phyloP scores from a whole-genome alignment of 2,888 invertebrate species.

The Acanthococcus lagerstroemiae region DNA sequence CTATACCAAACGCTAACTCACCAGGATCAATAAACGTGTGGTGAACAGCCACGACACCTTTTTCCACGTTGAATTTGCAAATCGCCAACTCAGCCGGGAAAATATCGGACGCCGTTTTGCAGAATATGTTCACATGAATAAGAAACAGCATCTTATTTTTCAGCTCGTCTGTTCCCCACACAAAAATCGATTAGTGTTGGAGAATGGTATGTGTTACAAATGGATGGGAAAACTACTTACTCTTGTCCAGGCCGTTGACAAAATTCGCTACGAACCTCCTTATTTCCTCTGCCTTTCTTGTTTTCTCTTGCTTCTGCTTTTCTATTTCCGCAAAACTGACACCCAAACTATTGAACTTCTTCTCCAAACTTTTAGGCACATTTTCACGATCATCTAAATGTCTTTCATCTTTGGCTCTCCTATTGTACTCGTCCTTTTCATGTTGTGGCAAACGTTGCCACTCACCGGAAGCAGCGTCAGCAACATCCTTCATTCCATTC shows the following conservation, averaged over 20 bases:
- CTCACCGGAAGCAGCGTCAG: slow-evolving; percentile 4
- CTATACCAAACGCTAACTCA: no score
- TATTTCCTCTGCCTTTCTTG: not conserved
- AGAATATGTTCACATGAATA: slow-evolving; percentile 20
- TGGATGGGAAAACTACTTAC: no score
- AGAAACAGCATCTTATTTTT: not conserved
- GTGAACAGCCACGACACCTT: slow-evolving; percentile 7
- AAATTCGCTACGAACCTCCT: not conserved
- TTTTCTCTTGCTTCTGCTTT: not conserved
- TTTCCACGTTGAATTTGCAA: not conserved
- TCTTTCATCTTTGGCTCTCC: slow-evolving; percentile 2
- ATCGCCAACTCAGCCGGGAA: slow-evolving; percentile 12
- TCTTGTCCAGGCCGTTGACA: no score
- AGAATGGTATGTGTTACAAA: no score
- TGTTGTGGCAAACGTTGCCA: slow-evolving; percentile 2
- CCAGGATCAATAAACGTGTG: slow-evolving; percentile 17
- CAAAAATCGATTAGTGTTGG: no score
- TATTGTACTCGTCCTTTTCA: slow-evolving; percentile 9
- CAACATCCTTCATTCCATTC: slow-evolving; percentile 17
- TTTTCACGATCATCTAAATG: not conserved
- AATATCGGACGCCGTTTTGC: slow-evolving; percentile 10
- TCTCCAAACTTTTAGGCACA: not conserved
- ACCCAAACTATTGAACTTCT: not conserved
- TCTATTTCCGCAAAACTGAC: slow-evolving; percentile 7
- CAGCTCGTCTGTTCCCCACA: slow-evolving; percentile 13